Evolutionary conservation across 1,140 invertebrate genomes (phyloP).

Genomic region (Ceratosolen solmsi): DNA sequence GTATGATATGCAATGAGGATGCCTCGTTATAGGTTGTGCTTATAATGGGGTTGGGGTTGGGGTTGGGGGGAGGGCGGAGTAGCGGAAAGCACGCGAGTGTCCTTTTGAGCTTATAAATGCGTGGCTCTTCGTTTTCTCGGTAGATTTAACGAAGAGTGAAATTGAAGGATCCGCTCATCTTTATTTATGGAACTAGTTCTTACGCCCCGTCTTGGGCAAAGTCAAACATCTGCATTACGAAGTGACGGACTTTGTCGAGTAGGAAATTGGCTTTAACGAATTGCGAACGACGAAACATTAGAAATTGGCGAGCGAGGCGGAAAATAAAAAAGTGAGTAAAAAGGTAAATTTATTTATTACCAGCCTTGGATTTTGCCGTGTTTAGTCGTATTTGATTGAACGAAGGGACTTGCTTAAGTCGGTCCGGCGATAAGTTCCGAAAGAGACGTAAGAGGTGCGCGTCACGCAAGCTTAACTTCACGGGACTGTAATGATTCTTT

Average conservation of each 20-base stretch:
- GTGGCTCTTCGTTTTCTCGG: neutral
- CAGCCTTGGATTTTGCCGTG: neutral
- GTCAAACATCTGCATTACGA: neutral
- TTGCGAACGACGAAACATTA: neutral
- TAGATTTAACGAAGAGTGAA: neutral
- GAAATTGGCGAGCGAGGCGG: neutral
- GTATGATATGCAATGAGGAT: too few species aligned
- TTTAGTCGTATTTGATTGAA: neutral
- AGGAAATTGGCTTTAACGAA: neutral
- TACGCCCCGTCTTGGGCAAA: neutral
- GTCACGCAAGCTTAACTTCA: conserved; percentile 1
- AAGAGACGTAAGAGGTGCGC: neutral
- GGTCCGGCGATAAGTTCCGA: neutral
- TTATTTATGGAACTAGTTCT: neutral
- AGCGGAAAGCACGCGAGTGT: too few species aligned
- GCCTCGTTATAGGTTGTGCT: too few species aligned
- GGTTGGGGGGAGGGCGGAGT: too few species aligned
- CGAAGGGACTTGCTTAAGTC: conserved; percentile 15
- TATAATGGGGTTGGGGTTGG: too few species aligned
- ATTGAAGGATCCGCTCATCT: neutral
- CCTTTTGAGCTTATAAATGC: too few species aligned
- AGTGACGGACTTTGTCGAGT: neutral
- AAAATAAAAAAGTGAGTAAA: neutral
- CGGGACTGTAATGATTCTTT: neutral
- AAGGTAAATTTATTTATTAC: neutral